Percentiles rank a stretch among this genome's conserved stretches.
These are phyloP conservation scores for Sinocyclocheilus rhinocerous DNA, from an alignment of 2,113 vertebrate species.

Conservation along the genomic window DNA sequence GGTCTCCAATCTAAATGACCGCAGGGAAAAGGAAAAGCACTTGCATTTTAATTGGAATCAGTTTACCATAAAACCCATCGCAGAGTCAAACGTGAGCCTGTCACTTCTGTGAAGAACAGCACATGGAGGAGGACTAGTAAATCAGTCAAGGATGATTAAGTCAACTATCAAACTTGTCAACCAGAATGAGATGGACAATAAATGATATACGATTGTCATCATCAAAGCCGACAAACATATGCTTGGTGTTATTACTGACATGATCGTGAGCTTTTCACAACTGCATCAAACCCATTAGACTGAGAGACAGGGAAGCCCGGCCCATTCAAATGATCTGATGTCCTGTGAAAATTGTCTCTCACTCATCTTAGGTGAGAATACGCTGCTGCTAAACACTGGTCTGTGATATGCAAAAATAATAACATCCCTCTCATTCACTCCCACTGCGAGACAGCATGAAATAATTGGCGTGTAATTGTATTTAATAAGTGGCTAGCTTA, in stretches of 20 bases:
- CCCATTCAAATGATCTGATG: slow-evolving; percentile 22
- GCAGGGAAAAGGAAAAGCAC: slow-evolving; percentile 13
- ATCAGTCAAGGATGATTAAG: slow-evolving; percentile 24
- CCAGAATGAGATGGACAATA: slow-evolving; percentile 29
- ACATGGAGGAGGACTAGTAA: slow-evolving; percentile 7
- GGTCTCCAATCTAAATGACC: slow-evolving; percentile 18
- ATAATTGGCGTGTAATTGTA: slow-evolving; percentile 38
- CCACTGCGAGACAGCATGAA: slow-evolving; percentile 16
- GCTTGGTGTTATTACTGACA: slow-evolving; percentile 27
- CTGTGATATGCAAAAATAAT: slow-evolving; percentile 50
- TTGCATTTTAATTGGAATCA: slow-evolving; percentile 33
- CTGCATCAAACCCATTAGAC: slow-evolving; percentile 30
- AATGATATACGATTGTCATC: slow-evolving; percentile 25
- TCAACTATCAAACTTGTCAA: slow-evolving; percentile 28
- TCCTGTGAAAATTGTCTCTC: slow-evolving; percentile 38
- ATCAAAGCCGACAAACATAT: slow-evolving; percentile 3
- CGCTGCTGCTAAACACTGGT: slow-evolving; percentile 22
- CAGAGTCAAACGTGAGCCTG: slow-evolving; percentile 1
- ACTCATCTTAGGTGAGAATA: slow-evolving; percentile 27
- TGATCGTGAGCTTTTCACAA: slow-evolving; percentile 31
- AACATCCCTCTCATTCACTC: slow-evolving; percentile 21
- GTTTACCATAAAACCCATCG: slow-evolving; percentile 18
- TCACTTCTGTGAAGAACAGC: background rate
- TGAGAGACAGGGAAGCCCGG: slow-evolving; percentile 9
- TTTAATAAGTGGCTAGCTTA: slow-evolving; percentile 45